Evolutionary conservation across 2,888 invertebrate species (phyloP).

Genomic region (Leptarthrus brevirostris): DNA sequence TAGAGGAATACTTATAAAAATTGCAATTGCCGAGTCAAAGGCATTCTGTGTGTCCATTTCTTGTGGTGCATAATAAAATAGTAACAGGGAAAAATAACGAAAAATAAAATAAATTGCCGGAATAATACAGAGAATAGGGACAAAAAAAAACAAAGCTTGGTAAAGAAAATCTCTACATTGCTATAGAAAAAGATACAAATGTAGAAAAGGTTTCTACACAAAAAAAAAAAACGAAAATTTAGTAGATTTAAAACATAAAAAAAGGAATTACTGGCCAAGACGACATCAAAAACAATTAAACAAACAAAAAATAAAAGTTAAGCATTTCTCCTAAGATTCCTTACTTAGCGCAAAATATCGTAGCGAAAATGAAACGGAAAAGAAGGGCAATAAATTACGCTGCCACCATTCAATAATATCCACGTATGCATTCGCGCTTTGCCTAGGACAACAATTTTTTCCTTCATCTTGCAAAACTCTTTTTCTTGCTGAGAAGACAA

Average conservation of each 20-base stretch:
- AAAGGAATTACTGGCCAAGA: too few relatives aligned
- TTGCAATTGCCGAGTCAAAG: slow-evolving; percentile 30
- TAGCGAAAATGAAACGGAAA: too few relatives aligned
- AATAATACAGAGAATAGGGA: neutral
- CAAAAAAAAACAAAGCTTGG: neutral
- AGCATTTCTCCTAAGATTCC: slow-evolving; percentile 16
- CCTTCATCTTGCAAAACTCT: neutral
- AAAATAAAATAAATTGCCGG: neutral
- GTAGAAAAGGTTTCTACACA: neutral
- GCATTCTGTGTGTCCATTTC: slow-evolving; percentile 29
- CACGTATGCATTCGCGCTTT: neutral
- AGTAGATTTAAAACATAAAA: too few relatives aligned
- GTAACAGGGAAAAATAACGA: neutral
- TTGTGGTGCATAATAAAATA: slow-evolving; percentile 13
- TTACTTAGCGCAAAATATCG: too few relatives aligned
- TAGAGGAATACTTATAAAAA: slow-evolving; percentile 18
- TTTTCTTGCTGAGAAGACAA: neutral
- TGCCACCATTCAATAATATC: slow-evolving; percentile 36
- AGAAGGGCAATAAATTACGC: slow-evolving; percentile 40
- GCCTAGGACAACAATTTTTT: slow-evolving; percentile 1
- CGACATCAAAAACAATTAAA: neutral
- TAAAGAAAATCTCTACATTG: neutral
- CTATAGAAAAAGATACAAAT: neutral
- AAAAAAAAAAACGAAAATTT: neutral
- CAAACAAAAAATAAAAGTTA: slow-evolving; percentile 6